phyloP scores from a whole-genome alignment of 2,888 invertebrate species.

The Leptopilina drosophilae region DNA sequence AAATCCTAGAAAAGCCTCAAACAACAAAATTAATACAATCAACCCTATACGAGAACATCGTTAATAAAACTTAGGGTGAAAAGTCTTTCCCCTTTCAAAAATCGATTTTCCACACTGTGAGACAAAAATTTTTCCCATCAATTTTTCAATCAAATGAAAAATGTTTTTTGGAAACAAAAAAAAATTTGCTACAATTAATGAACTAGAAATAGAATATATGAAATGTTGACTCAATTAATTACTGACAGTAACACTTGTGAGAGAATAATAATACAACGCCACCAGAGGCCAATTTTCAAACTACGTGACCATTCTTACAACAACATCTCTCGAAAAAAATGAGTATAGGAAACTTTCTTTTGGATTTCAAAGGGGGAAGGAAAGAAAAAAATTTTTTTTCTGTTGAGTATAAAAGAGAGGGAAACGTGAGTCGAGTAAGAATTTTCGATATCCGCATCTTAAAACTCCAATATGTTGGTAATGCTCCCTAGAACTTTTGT shows the following conservation, averaged over 20 bases:
- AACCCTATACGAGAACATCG: too few relatives aligned
- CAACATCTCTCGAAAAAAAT: constrained; percentile 6
- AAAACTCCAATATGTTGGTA: constrained; percentile 39
- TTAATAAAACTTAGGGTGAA: too few relatives aligned
- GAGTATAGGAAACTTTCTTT: neutral
- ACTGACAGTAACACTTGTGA: neutral
- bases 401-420: constrained; percentile 4
- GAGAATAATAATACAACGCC: constrained; percentile 3
- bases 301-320: neutral
- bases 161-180: too few relatives aligned
- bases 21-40: too few relatives aligned
- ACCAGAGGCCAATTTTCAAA: neutral
- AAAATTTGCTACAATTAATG: too few relatives aligned
- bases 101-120: too few relatives aligned
- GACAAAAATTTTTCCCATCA: too few relatives aligned
- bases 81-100: too few relatives aligned
- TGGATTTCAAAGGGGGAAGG: neutral
- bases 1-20: too few relatives aligned
- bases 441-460: constrained; percentile 28
- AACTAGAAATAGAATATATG: too few relatives aligned
- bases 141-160: too few relatives aligned
- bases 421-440: constrained; percentile 15
- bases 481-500: constrained; percentile 29
- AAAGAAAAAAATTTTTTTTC: neutral
- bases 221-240: too few relatives aligned